These are phyloP conservation scores for Troilus luridus DNA, from an alignment of 2,888 invertebrate species.

Conservation along the genomic window DNA sequence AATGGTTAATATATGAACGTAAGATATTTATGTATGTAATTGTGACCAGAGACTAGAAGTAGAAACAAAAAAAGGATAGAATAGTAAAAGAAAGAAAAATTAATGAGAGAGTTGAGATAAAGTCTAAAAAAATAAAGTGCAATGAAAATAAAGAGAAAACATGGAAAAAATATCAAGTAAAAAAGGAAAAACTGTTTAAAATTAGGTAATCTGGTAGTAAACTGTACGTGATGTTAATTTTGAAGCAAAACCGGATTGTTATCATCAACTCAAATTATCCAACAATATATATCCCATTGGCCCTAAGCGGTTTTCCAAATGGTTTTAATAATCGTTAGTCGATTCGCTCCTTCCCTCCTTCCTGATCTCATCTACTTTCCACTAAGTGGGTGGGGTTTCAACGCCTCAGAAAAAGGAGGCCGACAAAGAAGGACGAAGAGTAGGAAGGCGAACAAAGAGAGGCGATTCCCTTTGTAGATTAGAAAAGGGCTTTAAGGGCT, in stretches of 20 bases:
- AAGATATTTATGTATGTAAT: no score
- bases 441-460: neutral
- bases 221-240: neutral
- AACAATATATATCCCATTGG: neutral
- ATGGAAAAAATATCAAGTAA: no score
- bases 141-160: no score
- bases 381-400: constrained; percentile 24
- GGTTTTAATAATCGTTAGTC: constrained; percentile 34
- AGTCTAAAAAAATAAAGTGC: no score
- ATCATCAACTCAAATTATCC: neutral
- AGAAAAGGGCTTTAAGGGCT: constrained; percentile 48
- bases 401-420: constrained; percentile 7
- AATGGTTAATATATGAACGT: no score
- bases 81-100: no score
- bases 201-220: no score
- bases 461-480: constrained; percentile 52
- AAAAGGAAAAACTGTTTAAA: no score
- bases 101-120: no score
- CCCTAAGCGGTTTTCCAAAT: neutral
- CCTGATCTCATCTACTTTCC: constrained; percentile 17
- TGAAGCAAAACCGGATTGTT: neutral
- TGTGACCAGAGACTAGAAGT: no score
- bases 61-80: no score
- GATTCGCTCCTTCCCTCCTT: neutral
- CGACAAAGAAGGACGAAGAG: constrained; percentile 16